These are phyloP conservation scores for Calosoma granatense DNA, from an alignment of 1,140 invertebrate genomes.

Conservation along the genomic window DNA sequence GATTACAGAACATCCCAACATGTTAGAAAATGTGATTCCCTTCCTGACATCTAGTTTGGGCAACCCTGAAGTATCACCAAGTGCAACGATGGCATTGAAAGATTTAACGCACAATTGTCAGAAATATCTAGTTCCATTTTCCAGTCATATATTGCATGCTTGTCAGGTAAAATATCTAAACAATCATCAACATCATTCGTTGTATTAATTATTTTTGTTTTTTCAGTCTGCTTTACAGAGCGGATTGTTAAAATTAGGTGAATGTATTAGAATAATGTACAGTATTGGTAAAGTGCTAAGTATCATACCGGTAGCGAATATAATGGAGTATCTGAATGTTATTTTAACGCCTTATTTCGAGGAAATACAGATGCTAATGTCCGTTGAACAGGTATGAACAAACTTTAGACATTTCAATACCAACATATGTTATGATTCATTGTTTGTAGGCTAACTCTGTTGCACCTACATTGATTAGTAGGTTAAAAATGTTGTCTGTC, in stretches of 20 bases:
- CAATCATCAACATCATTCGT: not conserved
- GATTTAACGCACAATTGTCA: conserved; percentile 74
- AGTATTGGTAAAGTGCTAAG: conserved; percentile 66
- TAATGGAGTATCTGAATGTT: conserved; percentile 57
- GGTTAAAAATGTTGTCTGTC: conserved; percentile 59
- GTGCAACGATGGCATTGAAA: conserved; percentile 78
- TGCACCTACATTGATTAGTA: conserved; percentile 37
- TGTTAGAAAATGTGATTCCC: conserved; percentile 58
- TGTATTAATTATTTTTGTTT: conserved; percentile 11
- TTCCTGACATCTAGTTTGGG: conserved; percentile 57
- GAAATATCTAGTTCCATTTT: conserved; percentile 57
- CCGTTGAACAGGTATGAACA: conserved; percentile 34
- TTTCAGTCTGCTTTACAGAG: conserved; percentile 41
- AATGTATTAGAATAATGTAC: conserved; percentile 63
- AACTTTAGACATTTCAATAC: conserved; percentile 11
- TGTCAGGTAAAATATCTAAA: conserved; percentile 37
- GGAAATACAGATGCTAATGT: conserved; percentile 46
- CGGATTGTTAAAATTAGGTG: conserved; percentile 46
- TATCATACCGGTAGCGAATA: conserved; percentile 48
- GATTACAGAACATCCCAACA: conserved; percentile 58
- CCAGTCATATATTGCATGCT: conserved; percentile 55
- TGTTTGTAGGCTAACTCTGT: conserved; percentile 25
- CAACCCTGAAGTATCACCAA: conserved; percentile 55
- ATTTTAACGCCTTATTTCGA: conserved; percentile 57
- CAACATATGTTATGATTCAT: too few species aligned